phyloP scores from a whole-genome alignment of 2,888 invertebrate genomes.

The Caenorhabditis sinica region DNA sequence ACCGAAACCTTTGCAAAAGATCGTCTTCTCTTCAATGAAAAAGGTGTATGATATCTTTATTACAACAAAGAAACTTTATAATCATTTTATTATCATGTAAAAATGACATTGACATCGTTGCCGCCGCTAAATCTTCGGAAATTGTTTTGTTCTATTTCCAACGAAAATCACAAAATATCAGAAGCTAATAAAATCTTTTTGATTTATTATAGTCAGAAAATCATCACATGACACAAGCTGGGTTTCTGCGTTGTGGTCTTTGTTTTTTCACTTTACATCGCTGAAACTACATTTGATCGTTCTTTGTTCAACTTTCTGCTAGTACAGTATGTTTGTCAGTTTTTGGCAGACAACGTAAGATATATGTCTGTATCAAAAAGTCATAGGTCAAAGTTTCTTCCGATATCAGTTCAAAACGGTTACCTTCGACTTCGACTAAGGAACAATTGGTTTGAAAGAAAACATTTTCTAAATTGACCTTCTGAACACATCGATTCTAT shows the following conservation, averaged over 20 bases:
- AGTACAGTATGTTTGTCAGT: conserved; percentile 5
- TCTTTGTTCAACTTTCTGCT: conserved; percentile 37
- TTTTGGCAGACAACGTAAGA: conserved; percentile 2
- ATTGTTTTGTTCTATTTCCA: conserved; percentile 8
- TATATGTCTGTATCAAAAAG: conserved; percentile 2
- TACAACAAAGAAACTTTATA: neutral
- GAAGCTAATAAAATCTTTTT: conserved; percentile 16
- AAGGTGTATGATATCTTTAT: conserved; percentile 20
- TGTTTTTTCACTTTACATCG: no score
- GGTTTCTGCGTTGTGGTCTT: neutral
- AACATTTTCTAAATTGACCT: no score
- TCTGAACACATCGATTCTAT: no score
- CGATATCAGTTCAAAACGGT: no score
- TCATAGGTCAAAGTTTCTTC: neutral
- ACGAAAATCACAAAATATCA: neutral
- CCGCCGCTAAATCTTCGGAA: neutral
- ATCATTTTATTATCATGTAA: conserved; percentile 15
- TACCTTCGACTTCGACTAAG: no score
- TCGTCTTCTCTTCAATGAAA: neutral
- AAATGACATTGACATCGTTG: neutral
- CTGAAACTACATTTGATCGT: conserved; percentile 31
- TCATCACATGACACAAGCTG: neutral
- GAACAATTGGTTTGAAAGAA: no score
- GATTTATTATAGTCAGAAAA: neutral
- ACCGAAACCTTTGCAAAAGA: neutral